Base-by-base conservation (phyloP, 2,888 invertebrate genomes). In the Platycnemis pennipes region DNA sequence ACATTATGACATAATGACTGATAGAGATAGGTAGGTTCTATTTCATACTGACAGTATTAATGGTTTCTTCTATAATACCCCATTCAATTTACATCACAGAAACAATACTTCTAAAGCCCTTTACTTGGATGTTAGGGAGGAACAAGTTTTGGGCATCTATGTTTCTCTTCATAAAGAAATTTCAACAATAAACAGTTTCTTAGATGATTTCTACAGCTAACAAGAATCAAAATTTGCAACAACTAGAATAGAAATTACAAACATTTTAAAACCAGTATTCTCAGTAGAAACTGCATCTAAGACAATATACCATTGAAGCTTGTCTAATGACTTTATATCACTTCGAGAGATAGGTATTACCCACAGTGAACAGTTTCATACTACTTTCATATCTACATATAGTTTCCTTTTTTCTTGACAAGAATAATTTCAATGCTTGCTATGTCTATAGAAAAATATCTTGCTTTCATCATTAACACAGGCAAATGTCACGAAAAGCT, bases 401-500 rank as follows among this genome's bases (percentile, higher is more conserved):
- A n/a, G 63, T 91, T 63, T 91, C 63, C 91, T 63, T 91, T 91
- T 91, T 91, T 44, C 89, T 63, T 91, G 91, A 91, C 91, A 91
- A 91, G 91, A 91, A 91, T 91, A 91, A 91, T 91, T 91, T 91
- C 63, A 56, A 91, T 63, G 91, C 91, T 91, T 91, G 63, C 91
- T 63, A 91, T 91, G 91, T 91, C 91, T 91, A 91, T 91, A 91
- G 91, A 91, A 91, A 91, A 91, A 91, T 91, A 91, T 91, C 63
- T 91, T 63, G 91, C 63, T 91, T 91, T 63, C 91, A 91, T 91
- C 56, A 69, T 56, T 69, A 91, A 91, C 91, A 91, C n/a, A 91
- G 91, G 91, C 63, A 56, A 91, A 91, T 91, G 26, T 63, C 91
- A 91, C 56, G 63, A 69, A 91, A 91, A 69, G 44, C 69, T 63